Evolutionary conservation across 2,888 invertebrate species (phyloP).

Genomic region (Drosophila fulvimacula): DNA sequence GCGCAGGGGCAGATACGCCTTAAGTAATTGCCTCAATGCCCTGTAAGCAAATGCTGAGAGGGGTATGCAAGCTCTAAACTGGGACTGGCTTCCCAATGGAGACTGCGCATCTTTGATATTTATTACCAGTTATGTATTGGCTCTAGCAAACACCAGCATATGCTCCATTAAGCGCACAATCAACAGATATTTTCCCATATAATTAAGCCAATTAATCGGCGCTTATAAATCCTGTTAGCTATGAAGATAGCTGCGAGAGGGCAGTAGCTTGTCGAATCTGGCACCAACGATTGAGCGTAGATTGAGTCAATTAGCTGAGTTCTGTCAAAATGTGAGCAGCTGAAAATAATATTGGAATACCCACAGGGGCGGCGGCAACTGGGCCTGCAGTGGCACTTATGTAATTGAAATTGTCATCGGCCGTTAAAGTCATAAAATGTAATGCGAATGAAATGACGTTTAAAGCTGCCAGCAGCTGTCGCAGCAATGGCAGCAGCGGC

Average conservation of each 20-base stretch:
- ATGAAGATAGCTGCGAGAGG: not conserved
- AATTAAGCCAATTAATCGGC: not conserved
- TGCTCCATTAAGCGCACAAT: not conserved
- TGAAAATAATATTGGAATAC: not conserved
- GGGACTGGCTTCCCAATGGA: too few species aligned
- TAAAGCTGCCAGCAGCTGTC: conserved; percentile 33
- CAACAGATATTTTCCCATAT: not conserved
- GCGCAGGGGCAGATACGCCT: not conserved
- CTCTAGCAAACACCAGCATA: not conserved
- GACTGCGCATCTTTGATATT: too few species aligned
- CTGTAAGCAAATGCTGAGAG: not conserved
- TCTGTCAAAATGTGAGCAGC: not conserved
- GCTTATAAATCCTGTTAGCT: not conserved
- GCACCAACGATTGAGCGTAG: not conserved
- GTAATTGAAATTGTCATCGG: conserved; percentile 50
- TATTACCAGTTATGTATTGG: not conserved
- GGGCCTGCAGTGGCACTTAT: conserved; percentile 29
- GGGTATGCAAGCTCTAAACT: not conserved
- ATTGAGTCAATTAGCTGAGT: conserved; percentile 6
- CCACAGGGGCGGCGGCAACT: not conserved
- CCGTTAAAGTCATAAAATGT: conserved; percentile 51
- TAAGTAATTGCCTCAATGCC: not conserved
- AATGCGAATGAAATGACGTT: conserved; percentile 41
- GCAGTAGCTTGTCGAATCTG: conserved; percentile 4
- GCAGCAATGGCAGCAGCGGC: conserved; percentile 14